Conservation (phyloP, 2,113 vertebrate genomes). For the Pluvialis apricaria region DNA sequence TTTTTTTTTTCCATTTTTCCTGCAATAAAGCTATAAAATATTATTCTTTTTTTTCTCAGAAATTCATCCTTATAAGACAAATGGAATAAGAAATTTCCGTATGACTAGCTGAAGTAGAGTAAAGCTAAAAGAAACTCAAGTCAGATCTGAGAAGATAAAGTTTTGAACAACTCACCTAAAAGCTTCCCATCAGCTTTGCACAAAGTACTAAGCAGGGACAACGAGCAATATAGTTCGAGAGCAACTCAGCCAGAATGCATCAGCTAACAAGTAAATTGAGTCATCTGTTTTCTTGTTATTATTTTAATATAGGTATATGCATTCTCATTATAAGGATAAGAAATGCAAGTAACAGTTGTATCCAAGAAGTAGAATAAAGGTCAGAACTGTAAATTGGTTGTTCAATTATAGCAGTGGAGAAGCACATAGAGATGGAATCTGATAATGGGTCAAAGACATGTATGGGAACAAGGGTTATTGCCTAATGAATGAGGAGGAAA, state of each 20-base stretch:
- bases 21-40: background rate
- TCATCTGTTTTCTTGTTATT: background rate
- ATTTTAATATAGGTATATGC: background rate
- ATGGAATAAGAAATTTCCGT: background rate
- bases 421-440: background rate
- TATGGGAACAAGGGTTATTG: background rate
- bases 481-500: background rate
- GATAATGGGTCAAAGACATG: background rate
- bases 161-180: background rate
- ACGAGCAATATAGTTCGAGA: background rate
- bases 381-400: background rate
- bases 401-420: background rate
- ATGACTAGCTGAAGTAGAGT: background rate
- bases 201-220: background rate
- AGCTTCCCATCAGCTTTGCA: background rate
- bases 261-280: background rate
- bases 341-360: background rate
- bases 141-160: background rate
- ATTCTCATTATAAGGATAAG: background rate
- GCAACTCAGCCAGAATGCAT: background rate
- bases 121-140: background rate
- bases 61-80: background rate
- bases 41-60: background rate
- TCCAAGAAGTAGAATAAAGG: background rate
- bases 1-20: background rate